Conservation (phyloP, 2,113 vertebrate genomes). For the Platichthys stellatus region DNA sequence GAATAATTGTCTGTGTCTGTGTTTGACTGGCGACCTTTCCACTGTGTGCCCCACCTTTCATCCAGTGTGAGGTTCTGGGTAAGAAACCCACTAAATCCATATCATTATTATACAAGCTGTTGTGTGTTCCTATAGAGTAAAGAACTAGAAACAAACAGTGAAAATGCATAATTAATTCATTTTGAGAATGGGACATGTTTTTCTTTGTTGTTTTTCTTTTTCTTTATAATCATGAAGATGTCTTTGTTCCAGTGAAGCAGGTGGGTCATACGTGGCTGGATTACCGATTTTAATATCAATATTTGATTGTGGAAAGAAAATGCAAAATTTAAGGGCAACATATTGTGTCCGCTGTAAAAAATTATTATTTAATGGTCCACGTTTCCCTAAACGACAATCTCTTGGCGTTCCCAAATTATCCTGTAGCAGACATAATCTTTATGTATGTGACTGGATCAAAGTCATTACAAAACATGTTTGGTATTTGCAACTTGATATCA, state of each 20-base stretch:
- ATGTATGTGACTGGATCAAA: not conserved
- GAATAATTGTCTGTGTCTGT: not conserved
- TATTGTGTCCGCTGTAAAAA: slow-evolving; percentile 7
- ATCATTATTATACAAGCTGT: not conserved
- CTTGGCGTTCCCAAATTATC: not conserved
- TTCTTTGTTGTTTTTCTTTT: not conserved
- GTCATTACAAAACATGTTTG: too few species aligned
- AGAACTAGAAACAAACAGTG: not conserved
- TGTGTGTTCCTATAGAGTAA: too few species aligned
- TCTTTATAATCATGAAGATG: slow-evolving; percentile 24
- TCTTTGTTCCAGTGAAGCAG: slow-evolving; percentile 13
- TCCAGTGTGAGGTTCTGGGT: not conserved
- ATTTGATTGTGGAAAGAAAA: slow-evolving; percentile 44
- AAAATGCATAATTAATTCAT: slow-evolving; percentile 41
- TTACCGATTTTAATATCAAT: not conserved
- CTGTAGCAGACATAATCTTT: not conserved
- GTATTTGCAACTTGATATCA: too few species aligned
- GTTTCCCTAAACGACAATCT: too few species aligned
- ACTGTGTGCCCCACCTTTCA: not conserved
- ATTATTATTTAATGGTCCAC: not conserved
- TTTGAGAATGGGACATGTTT: slow-evolving; percentile 24
- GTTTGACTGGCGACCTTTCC: not conserved
- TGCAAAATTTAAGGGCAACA: slow-evolving; percentile 15
- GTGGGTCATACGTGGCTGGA: slow-evolving; percentile 5
- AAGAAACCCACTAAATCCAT: not conserved